Conservation (phyloP, 2,797 vertebrate species). For the Morus bassanus region DNA sequence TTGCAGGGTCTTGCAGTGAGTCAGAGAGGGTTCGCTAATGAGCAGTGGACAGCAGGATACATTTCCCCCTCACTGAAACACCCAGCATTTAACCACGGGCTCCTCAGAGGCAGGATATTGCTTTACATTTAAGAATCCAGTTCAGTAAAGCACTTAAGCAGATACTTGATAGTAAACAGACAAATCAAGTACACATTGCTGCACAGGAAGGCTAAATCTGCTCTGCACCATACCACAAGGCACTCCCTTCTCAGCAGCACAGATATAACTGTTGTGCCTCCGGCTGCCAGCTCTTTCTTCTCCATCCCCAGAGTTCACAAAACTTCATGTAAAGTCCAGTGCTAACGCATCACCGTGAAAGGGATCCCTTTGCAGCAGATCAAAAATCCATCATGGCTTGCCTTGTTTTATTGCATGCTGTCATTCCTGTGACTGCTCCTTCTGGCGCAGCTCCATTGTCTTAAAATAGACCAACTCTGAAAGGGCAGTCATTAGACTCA, state of each 20-base stretch:
- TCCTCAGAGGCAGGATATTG: not conserved
- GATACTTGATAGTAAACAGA: not conserved
- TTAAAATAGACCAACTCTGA: slow-evolving; percentile 25
- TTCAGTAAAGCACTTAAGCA: not conserved
- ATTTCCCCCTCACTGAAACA: not conserved
- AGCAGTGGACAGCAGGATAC: not conserved
- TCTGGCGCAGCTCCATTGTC: not conserved
- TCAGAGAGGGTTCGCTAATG: not conserved
- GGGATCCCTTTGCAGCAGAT: not conserved
- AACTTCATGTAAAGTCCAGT: not conserved
- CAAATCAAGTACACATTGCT: not conserved
- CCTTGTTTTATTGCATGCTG: not conserved
- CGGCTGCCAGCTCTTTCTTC: not conserved
- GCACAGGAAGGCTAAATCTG: not conserved
- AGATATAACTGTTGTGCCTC: not conserved
- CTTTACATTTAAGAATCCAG: not conserved
- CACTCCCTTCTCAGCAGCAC: not conserved
- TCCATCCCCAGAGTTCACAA: not conserved
- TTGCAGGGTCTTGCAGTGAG: not conserved
- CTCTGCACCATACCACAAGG: accelerated
- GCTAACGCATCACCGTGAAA: not conserved
- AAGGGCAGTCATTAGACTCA: not conserved
- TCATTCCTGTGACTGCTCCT: not conserved
- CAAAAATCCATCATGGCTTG: not conserved
- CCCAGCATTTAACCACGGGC: not conserved